Base-by-base conservation (phyloP, 2,888 invertebrate species). In the Zygogramma bicolorata region DNA sequence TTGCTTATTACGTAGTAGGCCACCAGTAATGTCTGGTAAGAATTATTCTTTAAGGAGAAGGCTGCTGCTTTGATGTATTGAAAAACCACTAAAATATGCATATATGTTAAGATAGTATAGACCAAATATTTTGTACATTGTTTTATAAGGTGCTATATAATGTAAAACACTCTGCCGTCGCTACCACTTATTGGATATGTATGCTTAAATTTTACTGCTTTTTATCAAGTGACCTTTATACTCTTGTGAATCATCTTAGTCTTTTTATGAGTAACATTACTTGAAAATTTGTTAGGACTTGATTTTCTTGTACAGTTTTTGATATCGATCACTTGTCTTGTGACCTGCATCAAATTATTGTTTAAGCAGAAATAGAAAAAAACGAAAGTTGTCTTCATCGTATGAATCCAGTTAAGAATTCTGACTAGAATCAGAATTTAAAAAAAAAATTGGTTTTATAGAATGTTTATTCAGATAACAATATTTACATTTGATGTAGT, bases 111-210 rank as follows among this genome's bases (percentile, higher is more conserved):
- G 53, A 22, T 53, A 53, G 4, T 25, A n/a, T 53, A 53, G 53
- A 53, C 53, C 13, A 53, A n/a, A 53, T 27, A 53, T 53, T 53
- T 53, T 53, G 53, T 53, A 53, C 27, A 22, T 25, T 53, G 27
- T 27, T 53, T 53, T n/a, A 53, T 53, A 53, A 53, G 53, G 53
- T 53, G 53, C 27, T 53, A 53, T 53, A n/a, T 25, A 27, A 53
- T 25, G 8, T 53, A 25, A 15, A 27, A 53, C 53, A 53, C 53
- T n/a, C 53, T 53, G 53, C 27, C 27, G 25, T 53, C 27, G 53
- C 53, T n/a, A 53, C 53, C 53, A 53, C 25, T 25, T 46, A 20
- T 46, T 53, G 25, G 3, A 53, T 53, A 53, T 53, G 10, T 25
- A 27, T 53, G 53, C 53, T 6, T 22, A 53, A n/a, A 53, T 53